These are phyloP conservation scores for Bucco capensis DNA, from an alignment of 2,113 vertebrate genomes.

Conservation along the genomic window DNA sequence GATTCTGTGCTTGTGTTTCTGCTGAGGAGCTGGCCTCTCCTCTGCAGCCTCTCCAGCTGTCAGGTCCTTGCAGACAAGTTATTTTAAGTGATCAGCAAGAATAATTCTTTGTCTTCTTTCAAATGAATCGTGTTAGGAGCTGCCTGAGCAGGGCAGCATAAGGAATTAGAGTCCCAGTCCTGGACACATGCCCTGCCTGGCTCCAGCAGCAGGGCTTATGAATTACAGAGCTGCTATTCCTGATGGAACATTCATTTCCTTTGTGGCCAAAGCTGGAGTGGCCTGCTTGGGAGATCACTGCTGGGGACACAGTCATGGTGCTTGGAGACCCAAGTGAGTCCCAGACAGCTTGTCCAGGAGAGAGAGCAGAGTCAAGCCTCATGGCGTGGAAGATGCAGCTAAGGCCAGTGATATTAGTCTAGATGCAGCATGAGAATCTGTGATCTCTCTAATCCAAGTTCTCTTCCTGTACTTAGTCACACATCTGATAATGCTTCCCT, in stretches of 20 bases:
- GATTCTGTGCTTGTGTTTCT: too few species aligned
- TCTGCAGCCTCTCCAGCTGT: neutral
- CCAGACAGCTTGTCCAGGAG: neutral
- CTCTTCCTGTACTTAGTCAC: neutral
- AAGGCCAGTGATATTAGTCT: neutral
- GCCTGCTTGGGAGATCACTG: neutral
- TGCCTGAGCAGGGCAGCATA: conserved; percentile 44
- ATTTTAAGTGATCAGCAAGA: conserved; percentile 52
- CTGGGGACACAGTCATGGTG: rapidly evolving
- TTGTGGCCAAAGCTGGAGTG: neutral
- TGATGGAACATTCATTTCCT: neutral
- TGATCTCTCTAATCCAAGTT: neutral
- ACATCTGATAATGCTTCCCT: neutral
- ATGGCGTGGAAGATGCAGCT: rapidly evolving
- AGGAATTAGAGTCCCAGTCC: conserved; percentile 35
- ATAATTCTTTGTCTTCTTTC: conserved; percentile 9
- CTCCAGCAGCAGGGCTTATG: neutral
- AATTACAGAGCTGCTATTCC: neutral
- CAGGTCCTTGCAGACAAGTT: neutral
- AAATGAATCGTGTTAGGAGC: conserved; percentile 47
- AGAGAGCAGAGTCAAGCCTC: neutral
- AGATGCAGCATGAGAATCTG: neutral
- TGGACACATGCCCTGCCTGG: neutral
- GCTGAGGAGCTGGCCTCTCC: neutral
- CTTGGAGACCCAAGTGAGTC: neutral